phyloP scores from a whole-genome alignment of 2,888 invertebrate species.

The Adela reaumurella region DNA sequence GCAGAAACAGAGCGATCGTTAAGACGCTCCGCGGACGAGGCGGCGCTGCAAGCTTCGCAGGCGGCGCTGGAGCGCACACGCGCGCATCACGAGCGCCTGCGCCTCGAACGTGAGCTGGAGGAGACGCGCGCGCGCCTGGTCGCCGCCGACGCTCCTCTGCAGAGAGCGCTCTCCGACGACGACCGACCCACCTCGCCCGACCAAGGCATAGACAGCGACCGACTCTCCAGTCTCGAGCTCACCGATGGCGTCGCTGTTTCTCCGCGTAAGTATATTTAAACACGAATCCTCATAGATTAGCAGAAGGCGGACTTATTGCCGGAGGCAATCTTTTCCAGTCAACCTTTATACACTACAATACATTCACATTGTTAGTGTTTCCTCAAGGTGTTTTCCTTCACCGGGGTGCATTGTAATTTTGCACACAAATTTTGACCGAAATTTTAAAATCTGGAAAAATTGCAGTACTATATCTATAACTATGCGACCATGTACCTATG shows the following conservation, averaged over 20 bases:
- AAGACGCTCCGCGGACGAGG: constrained; percentile 66
- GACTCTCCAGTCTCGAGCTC: constrained; percentile 62
- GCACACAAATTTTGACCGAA: too few species aligned
- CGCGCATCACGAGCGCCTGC: constrained; percentile 65
- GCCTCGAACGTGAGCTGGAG: constrained; percentile 61
- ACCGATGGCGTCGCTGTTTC: constrained; percentile 42
- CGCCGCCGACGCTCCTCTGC: constrained; percentile 25
- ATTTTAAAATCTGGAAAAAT: too few species aligned
- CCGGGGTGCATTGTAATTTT: too few species aligned
- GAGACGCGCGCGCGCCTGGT: constrained; percentile 49
- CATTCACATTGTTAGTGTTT: too few species aligned
- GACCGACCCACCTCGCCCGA: constrained; percentile 70
- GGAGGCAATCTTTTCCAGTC: too few species aligned
- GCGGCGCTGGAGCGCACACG: constrained; percentile 70
- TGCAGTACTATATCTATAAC: too few species aligned
- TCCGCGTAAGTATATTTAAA: constrained; percentile 28
- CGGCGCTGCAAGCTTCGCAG: constrained; percentile 71
- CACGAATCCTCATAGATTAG: too few species aligned
- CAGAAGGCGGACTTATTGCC: too few species aligned
- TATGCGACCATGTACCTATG: too few species aligned
- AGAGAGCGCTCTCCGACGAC: constrained; percentile 29
- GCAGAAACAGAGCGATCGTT: constrained; percentile 53
- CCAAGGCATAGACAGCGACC: constrained; percentile 85
- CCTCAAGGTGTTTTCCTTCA: too few species aligned
- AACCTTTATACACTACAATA: too few species aligned